Evolutionary conservation across 2,797 vertebrate genomes (phyloP).

Genomic region (Catamblyrhynchus diadema): DNA sequence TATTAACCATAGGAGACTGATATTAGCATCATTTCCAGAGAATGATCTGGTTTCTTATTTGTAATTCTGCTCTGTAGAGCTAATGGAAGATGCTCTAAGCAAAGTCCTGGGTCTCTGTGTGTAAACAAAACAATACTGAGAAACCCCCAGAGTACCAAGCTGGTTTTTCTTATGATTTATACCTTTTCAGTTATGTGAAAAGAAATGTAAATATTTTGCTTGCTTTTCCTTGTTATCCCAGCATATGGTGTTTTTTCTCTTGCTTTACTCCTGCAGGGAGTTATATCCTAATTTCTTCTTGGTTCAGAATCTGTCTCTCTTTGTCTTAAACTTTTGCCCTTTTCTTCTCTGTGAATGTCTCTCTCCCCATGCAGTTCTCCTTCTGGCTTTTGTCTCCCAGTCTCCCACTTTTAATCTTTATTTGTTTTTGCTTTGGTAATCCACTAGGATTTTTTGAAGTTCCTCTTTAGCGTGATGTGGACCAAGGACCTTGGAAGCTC

Average conservation of each 20-base stretch:
- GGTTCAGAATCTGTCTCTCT: background rate
- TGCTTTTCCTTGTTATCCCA: background rate
- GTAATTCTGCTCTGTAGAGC: constrained; percentile 19
- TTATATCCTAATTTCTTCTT: background rate
- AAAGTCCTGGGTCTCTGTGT: background rate
- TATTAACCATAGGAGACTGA: constrained; percentile 26
- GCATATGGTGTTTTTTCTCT: background rate
- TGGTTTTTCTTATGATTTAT: background rate
- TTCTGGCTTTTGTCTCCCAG: background rate
- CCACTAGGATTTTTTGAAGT: background rate
- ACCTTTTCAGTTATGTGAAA: background rate
- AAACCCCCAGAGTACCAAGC: background rate
- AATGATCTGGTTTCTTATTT: constrained; percentile 34
- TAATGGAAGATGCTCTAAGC: constrained; percentile 15
- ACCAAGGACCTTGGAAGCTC: background rate
- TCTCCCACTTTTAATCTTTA: background rate
- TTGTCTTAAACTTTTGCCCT: background rate
- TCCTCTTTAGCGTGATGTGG: background rate
- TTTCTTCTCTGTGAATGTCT: background rate
- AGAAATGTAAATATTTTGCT: constrained; percentile 18
- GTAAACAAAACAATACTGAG: background rate
- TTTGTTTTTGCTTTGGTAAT: background rate
- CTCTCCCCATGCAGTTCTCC: background rate
- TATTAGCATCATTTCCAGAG: constrained; percentile 44
- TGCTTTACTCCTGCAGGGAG: background rate